Conservation (phyloP, 2,888 invertebrate genomes). For the Ormyrus labotus region DNA sequence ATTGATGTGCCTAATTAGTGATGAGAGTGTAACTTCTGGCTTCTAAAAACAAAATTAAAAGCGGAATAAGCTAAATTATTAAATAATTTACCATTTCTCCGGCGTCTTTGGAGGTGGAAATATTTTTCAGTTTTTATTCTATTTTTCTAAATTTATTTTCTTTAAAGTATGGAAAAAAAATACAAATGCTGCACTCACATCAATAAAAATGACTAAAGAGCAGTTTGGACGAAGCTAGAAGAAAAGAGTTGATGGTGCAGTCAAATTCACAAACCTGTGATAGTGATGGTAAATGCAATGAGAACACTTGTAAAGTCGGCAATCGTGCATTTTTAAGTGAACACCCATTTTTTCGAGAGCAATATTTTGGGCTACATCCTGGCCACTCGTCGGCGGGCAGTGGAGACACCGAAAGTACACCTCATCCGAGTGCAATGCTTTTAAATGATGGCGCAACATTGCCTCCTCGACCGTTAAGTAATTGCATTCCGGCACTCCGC, state of each 20-base stretch:
- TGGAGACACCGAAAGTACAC: slow-evolving; percentile 83
- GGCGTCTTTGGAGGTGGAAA: too few species aligned
- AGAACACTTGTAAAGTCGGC: slow-evolving; percentile 84
- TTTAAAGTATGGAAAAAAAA: background rate
- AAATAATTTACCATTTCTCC: too few species aligned
- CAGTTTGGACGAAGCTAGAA: background rate
- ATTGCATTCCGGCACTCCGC: slow-evolving; percentile 83
- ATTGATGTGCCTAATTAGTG: background rate
- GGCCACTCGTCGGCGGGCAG: slow-evolving; percentile 80
- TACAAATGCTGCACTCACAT: background rate
- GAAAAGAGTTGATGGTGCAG: slow-evolving; percentile 37
- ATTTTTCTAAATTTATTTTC: background rate
- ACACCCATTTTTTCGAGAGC: slow-evolving; percentile 81
- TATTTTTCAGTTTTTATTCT: too few species aligned
- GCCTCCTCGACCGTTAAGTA: slow-evolving; percentile 85
- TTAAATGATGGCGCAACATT: slow-evolving; percentile 85
- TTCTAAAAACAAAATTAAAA: too few species aligned
- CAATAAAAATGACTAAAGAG: background rate
- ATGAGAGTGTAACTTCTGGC: background rate
- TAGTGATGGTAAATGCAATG: slow-evolving; percentile 83
- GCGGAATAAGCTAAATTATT: too few species aligned
- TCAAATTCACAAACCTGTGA: slow-evolving; percentile 72
- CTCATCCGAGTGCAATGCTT: slow-evolving; percentile 82
- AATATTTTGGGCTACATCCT: slow-evolving; percentile 72
- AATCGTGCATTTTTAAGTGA: slow-evolving; percentile 87